Evolutionary conservation across 2,113 vertebrate species (phyloP).

Genomic region (Callipepla californica): DNA sequence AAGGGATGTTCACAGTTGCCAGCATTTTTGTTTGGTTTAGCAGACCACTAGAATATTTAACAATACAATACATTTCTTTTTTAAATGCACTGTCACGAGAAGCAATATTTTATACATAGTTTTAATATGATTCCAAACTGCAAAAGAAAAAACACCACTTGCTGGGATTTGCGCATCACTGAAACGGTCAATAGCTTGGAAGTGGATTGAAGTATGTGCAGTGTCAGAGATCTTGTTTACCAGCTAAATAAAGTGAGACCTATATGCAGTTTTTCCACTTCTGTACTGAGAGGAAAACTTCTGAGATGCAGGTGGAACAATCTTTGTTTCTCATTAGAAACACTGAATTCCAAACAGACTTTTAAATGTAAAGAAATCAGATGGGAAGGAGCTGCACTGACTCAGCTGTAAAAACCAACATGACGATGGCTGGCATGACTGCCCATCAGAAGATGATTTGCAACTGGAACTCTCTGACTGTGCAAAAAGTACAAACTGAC

Average conservation of each 20-base stretch:
- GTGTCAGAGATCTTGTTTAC: background rate
- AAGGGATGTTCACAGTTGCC: background rate
- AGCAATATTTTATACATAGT: background rate
- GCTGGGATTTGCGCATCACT: background rate
- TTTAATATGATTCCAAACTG: background rate
- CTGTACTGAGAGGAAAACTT: background rate
- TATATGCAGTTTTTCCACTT: background rate
- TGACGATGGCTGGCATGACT: rapidly evolving
- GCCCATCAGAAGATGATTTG: background rate
- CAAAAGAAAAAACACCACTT: background rate
- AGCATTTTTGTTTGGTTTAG: background rate
- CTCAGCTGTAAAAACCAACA: background rate
- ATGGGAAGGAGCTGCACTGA: background rate
- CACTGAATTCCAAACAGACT: background rate
- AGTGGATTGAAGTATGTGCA: background rate
- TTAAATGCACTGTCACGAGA: background rate
- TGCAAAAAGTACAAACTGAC: background rate
- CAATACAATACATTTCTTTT: background rate
- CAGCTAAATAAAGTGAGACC: background rate
- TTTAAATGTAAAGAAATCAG: background rate
- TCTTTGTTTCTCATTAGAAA: background rate
- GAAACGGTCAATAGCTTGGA: background rate
- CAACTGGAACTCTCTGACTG: background rate
- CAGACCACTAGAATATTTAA: background rate
- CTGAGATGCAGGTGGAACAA: background rate